phyloP scores from a whole-genome alignment of 1,140 invertebrate genomes.

The Oreohelix idahoensis region DNA sequence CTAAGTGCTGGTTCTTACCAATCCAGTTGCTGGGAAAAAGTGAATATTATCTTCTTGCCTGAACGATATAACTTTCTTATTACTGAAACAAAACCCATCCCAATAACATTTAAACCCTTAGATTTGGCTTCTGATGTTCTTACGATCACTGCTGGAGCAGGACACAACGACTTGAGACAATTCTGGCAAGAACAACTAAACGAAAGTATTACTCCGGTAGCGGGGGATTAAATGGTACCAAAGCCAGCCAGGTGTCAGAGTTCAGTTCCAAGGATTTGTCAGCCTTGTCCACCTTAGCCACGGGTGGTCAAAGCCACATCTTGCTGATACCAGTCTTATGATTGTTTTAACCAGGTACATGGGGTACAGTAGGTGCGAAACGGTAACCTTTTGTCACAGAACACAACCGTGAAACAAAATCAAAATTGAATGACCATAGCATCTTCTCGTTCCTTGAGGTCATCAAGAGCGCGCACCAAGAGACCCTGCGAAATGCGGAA shows the following conservation, averaged over 20 bases:
- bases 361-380: constrained; percentile 2
- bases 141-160: no score
- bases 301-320: background rate
- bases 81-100: no score
- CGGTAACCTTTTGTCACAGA: background rate
- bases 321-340: background rate
- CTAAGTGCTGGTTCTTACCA: no score
- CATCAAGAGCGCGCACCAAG: background rate
- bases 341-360: background rate
- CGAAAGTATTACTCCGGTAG: background rate
- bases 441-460: background rate
- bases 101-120: no score
- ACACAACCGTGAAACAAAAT: background rate
- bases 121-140: no score
- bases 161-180: background rate
- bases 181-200: background rate
- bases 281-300: background rate
- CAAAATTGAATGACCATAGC: background rate
- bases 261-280: background rate
- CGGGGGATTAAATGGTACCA: background rate
- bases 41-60: no score
- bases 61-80: no score
- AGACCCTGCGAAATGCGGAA: background rate
- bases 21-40: no score
- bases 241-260: background rate